Base-by-base conservation (phyloP, 2,888 invertebrate genomes). In the Anorthoa munda region DNA sequence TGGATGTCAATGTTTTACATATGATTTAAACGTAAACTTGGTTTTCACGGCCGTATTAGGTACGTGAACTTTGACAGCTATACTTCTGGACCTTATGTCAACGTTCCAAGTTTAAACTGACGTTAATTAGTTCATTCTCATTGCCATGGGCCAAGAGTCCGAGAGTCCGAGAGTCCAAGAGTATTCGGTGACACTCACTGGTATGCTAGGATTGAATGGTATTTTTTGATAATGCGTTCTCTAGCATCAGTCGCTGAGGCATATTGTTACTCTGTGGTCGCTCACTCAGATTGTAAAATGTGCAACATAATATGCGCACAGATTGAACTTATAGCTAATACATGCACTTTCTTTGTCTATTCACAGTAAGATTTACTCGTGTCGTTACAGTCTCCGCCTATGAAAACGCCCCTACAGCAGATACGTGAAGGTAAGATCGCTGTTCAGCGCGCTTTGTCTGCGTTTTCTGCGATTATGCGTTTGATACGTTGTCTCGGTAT, bases 381-480 rank as follows among this genome's bases (percentile, higher is more conserved):
- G 88, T 88, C 89, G 88, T 86, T 89, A 79, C 39, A 72, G 77
- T 84, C 89, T 88, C 88, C 92, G 88, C 92, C 90, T 82, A 67
- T 68, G 63, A n/a, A 59, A 76, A 79, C 85, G 85, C 88, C 85
- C 77, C 79, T 75, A 55, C 18, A 56, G 46, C 46, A 15, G 46
- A 79, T 71, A 66, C 55, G 61, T 76, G 58, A 73, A 21, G 11
- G 58, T 77, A 85, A 69, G 81, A 71, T 77, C 21, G 18, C 80
- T 78, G 21, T 77, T 84, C 67, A 85, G 45, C 15, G 67, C 76
- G 70, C 82, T 72, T 84, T 56, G 60, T 72, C 66, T 58, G 53
- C 17, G n/a, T 15, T 21, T 63, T 58, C 0, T 51, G 71, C 51
- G 50, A 68, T 68, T 76, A 12, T 58, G 46, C 17, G 4, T 17